Evolutionary conservation across 2,888 invertebrate species (phyloP).

Genomic region (Diaphora mendica): DNA sequence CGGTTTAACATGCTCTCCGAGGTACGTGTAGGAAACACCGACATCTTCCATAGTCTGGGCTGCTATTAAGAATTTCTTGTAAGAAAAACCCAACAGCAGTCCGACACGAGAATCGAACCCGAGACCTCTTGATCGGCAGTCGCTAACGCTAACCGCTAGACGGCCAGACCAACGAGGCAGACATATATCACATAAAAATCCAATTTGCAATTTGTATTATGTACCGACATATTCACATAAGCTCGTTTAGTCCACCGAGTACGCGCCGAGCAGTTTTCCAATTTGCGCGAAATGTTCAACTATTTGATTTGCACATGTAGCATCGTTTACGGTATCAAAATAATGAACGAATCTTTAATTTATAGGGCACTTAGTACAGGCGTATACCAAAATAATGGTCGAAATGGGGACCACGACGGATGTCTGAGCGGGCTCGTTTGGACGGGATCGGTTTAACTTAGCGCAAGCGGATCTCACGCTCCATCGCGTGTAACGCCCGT

Average conservation of each 20-base stretch:
- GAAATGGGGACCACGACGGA: conserved; percentile 48
- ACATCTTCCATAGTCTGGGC: too few species aligned
- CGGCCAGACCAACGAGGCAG: too few species aligned
- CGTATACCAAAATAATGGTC: conserved; percentile 38
- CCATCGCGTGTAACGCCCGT: conserved; percentile 65
- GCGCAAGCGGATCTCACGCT: conserved; percentile 69
- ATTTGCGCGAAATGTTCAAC: conserved; percentile 10
- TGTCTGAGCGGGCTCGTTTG: conserved; percentile 61
- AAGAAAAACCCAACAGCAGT: too few species aligned
- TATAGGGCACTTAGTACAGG: conserved; percentile 34
- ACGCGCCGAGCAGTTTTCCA: conserved; percentile 12
- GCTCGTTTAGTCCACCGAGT: conserved; percentile 6
- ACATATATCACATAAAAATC: background rate
- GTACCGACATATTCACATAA: conserved; percentile 1
- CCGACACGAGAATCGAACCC: too few species aligned
- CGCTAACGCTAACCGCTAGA: too few species aligned
- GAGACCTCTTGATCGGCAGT: too few species aligned
- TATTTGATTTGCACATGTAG: conserved; percentile 19
- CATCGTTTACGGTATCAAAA: conserved; percentile 24
- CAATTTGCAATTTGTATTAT: background rate
- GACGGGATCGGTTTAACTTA: conserved; percentile 65
- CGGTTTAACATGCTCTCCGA: too few species aligned
- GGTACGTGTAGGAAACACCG: too few species aligned
- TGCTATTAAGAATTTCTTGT: too few species aligned
- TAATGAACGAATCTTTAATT: conserved; percentile 32